Percentiles rank a stretch among this genome's conserved stretches.
These are phyloP conservation scores for Plestiodon gilberti DNA, from an alignment of 2,113 vertebrate species.

Conservation along the genomic window DNA sequence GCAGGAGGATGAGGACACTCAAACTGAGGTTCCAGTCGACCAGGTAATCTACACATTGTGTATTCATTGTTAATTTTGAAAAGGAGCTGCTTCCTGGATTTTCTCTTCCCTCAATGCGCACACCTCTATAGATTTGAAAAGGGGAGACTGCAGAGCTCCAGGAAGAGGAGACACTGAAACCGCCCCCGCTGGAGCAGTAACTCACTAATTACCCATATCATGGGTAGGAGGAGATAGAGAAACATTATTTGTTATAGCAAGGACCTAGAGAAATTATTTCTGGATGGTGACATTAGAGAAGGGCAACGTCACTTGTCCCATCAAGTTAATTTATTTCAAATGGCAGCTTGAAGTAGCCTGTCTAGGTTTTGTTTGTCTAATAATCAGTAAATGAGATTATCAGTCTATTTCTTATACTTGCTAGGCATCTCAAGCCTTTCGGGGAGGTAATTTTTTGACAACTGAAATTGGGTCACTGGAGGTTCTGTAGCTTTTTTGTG, in stretches of 20 bases:
- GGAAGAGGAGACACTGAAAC: background rate
- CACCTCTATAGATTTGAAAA: background rate
- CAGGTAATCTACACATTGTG: constrained; percentile 70
- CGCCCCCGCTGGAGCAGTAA: background rate
- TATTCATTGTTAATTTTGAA: constrained; percentile 36
- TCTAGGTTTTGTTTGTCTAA: constrained; percentile 21
- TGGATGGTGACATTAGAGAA: constrained; percentile 2
- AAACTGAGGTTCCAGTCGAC: constrained; percentile 80
- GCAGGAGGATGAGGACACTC: constrained; percentile 77
- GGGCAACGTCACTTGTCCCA: accelerated
- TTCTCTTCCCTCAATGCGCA: background rate
- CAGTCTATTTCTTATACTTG: constrained; percentile 31
- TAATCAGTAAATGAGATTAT: constrained; percentile 35
- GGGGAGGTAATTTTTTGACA: constrained; percentile 19
- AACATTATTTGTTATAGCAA: constrained; percentile 1
- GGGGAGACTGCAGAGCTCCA: background rate
- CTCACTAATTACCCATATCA: constrained; percentile 11
- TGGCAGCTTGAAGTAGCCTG: constrained; percentile 20
- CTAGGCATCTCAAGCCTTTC: constrained; percentile 3
- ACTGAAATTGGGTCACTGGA: constrained; percentile 14
- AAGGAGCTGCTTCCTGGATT: background rate
- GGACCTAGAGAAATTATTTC: background rate
- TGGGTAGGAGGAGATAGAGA: background rate
- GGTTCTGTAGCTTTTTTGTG: constrained; percentile 17
- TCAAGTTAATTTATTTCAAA: constrained; percentile 14